phyloP scores from a whole-genome alignment of 2,888 invertebrate species.

The Ormyrus rosae region DNA sequence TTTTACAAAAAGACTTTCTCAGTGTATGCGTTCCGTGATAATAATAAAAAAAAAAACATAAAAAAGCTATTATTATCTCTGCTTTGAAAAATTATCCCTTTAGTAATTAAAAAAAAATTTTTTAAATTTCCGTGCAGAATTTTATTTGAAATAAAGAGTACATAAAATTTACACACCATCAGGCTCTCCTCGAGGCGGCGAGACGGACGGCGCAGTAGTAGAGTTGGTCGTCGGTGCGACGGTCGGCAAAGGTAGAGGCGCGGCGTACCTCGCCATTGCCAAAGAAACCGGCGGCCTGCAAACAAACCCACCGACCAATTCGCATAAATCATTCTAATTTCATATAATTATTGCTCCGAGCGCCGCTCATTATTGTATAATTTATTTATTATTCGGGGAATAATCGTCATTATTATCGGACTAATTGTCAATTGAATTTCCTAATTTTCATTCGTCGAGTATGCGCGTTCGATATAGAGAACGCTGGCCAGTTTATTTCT shows the following conservation, averaged over 20 bases:
- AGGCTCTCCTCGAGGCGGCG: constrained; percentile 76
- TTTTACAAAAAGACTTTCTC: too few species aligned
- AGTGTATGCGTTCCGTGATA: too few species aligned
- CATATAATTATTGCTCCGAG: not conserved
- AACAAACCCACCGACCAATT: constrained; percentile 57
- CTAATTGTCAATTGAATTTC: constrained; percentile 35
- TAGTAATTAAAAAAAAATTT: too few species aligned
- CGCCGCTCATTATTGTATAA: not conserved
- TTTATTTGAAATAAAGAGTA: not conserved
- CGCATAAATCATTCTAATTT: constrained; percentile 18
- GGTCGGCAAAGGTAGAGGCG: constrained; percentile 74
- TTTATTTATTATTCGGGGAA: not conserved
- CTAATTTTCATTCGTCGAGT: constrained; percentile 8
- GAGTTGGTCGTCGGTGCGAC: constrained; percentile 74
- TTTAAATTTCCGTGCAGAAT: too few species aligned
- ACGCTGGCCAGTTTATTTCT: too few species aligned
- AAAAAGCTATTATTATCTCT: too few species aligned
- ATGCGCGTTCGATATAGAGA: too few species aligned
- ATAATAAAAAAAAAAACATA: too few species aligned
- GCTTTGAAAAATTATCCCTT: too few species aligned
- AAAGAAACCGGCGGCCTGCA: constrained; percentile 89
- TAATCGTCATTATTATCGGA: not conserved
- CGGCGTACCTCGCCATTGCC: constrained; percentile 79
- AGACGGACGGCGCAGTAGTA: constrained; percentile 66
- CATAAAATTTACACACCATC: constrained; percentile 79